Conservation (phyloP, 2,888 invertebrate species). For the Zygogramma bicolorata region DNA sequence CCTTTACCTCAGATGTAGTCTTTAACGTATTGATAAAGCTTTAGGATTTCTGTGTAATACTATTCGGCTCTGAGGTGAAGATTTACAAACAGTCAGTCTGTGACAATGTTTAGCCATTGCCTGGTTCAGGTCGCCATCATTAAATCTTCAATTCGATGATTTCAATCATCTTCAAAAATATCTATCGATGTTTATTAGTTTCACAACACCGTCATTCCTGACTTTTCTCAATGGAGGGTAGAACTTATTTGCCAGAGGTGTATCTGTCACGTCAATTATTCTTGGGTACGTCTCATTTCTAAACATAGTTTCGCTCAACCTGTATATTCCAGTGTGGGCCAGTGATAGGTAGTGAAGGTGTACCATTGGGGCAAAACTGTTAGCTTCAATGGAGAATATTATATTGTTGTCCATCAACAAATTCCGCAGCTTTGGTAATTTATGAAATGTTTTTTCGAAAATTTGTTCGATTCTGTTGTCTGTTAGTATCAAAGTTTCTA, state of each 20-base stretch:
- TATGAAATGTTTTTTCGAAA: constrained; percentile 60
- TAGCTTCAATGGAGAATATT: constrained; percentile 55
- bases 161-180: constrained; percentile 28
- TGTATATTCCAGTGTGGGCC: constrained; percentile 61
- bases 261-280: constrained; percentile 61
- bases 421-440: constrained; percentile 59
- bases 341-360: constrained; percentile 62
- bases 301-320: constrained; percentile 61
- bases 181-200: constrained; percentile 55
- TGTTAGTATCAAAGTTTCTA: constrained; percentile 60
- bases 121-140: constrained; percentile 8
- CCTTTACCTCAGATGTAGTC: background rate
- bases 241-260: constrained; percentile 60
- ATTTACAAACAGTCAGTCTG: constrained; percentile 37
- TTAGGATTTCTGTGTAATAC: constrained; percentile 31
- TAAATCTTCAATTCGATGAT: constrained; percentile 16
- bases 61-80: constrained; percentile 31
- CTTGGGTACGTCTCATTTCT: constrained; percentile 54
- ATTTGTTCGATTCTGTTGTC: constrained; percentile 61
- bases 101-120: constrained; percentile 36
- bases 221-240: constrained; percentile 61
- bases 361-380: constrained; percentile 58
- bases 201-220: constrained; percentile 56
- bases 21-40: background rate
- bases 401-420: constrained; percentile 60